These are phyloP conservation scores for Amphiprion clarkii DNA, from an alignment of 2,797 vertebrate species.

Conservation along the genomic window DNA sequence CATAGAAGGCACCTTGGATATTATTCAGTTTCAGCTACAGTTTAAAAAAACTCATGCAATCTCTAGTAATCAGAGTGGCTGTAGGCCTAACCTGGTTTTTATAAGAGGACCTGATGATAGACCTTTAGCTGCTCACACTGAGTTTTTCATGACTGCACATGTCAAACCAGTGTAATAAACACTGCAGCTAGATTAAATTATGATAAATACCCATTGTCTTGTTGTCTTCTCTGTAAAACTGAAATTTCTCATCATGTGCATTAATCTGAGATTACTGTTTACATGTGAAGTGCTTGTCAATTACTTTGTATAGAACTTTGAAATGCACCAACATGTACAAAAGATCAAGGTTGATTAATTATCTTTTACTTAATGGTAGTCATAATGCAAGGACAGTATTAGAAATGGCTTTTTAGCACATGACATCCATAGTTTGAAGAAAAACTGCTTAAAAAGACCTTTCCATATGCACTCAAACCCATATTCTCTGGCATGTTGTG, in stretches of 20 bases:
- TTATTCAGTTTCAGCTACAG: constrained; percentile 72
- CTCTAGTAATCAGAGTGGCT: constrained; percentile 61
- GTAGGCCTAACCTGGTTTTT: constrained; percentile 57
- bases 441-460: not conserved
- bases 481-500: too few relatives aligned
- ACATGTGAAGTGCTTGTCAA: too few relatives aligned
- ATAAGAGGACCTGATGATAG: constrained; percentile 68
- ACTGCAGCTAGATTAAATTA: constrained; percentile 27
- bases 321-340: too few relatives aligned
- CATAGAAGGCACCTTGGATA: constrained; percentile 75
- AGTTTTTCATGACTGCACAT: constrained; percentile 25
- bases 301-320: too few relatives aligned
- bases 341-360: too few relatives aligned
- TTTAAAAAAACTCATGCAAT: constrained; percentile 59
- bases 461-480: not conserved
- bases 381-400: not conserved
- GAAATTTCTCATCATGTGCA: constrained; percentile 5
- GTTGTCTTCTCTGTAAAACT: constrained; percentile 7
- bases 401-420: not conserved
- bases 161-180: constrained; percentile 45
- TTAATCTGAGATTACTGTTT: too few relatives aligned
- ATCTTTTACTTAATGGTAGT: too few relatives aligned
- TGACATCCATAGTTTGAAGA: not conserved
- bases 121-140: constrained; percentile 48
- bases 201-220: not conserved